These are phyloP conservation scores for Hirtodrosophila cameraria DNA, from an alignment of 2,888 invertebrate species.

Conservation along the genomic window DNA sequence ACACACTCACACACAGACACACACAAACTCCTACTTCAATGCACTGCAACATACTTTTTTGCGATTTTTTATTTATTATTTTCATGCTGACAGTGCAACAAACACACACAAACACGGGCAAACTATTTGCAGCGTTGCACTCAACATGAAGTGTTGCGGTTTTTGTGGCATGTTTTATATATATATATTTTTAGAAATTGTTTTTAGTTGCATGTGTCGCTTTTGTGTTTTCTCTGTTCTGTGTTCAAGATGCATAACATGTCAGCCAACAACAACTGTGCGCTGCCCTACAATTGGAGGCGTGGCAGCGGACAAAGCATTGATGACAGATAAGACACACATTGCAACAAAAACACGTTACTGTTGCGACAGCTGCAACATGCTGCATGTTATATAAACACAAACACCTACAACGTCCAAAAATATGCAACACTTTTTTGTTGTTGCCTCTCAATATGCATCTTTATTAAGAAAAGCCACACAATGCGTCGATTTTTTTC, in stretches of 20 bases:
- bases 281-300: too few species aligned
- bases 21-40: neutral
- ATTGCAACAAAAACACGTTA: slow-evolving; percentile 35
- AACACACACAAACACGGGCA: slow-evolving; percentile 35
- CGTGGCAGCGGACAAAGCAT: slow-evolving; percentile 3
- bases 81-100: slow-evolving; percentile 36
- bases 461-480: slow-evolving; percentile 58
- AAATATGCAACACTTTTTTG: slow-evolving; percentile 55
- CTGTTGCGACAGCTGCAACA: slow-evolving; percentile 19
- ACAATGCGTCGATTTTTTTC: too few species aligned
- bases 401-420: slow-evolving; percentile 13
- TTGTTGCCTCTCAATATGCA: slow-evolving; percentile 19
- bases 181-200: slow-evolving; percentile 77
- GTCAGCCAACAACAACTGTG: slow-evolving; percentile 12
- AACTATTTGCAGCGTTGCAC: slow-evolving; percentile 71
- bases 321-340: slow-evolving; percentile 78
- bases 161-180: slow-evolving; percentile 67
- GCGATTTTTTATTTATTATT: slow-evolving; percentile 76
- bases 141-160: slow-evolving; percentile 76
- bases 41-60: slow-evolving; percentile 50
- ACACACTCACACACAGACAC: slow-evolving; percentile 20
- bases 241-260: slow-evolving; percentile 35
- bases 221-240: slow-evolving; percentile 34
- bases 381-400: too few species aligned
- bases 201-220: slow-evolving; percentile 64